A percentile compares a stretch with the other conserved stretches of the same genome.
Conservation (phyloP, 2,888 invertebrate genomes). For the Melanostoma mellinum region DNA sequence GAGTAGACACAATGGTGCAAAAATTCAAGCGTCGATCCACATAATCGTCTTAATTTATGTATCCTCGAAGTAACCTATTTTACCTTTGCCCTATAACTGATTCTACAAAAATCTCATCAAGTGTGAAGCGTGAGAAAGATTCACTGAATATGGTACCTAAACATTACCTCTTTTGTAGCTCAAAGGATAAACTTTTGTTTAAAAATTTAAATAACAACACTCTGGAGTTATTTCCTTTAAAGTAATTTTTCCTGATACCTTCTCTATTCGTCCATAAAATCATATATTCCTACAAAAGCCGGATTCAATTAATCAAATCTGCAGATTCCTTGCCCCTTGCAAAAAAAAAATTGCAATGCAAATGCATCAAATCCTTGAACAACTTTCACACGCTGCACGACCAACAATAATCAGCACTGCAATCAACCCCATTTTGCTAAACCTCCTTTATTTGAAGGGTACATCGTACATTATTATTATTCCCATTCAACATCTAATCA, state of each 20-base stretch:
- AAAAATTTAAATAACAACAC: too few relatives aligned
- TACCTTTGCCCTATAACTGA: too few relatives aligned
- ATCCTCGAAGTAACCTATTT: too few relatives aligned
- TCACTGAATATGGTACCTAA: too few relatives aligned
- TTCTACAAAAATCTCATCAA: too few relatives aligned
- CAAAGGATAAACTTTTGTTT: too few relatives aligned
- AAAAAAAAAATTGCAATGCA: constrained; percentile 28
- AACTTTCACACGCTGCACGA: constrained; percentile 58
- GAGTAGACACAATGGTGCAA: too few relatives aligned
- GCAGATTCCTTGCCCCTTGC: neutral
- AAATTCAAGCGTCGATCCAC: too few relatives aligned
- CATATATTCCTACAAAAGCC: neutral
- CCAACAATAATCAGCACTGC: constrained; percentile 28
- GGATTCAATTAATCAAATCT: constrained; percentile 33
- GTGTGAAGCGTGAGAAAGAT: too few relatives aligned
- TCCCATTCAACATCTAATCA: constrained; percentile 52
- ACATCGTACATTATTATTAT: constrained; percentile 15
- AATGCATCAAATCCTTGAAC: constrained; percentile 43
- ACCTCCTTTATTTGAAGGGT: constrained; percentile 40
- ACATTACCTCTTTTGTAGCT: too few relatives aligned
- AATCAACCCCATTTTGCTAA: constrained; percentile 36
- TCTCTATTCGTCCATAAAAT: neutral
- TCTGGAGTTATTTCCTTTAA: neutral
- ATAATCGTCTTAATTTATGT: too few relatives aligned
- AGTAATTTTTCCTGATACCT: neutral